Base-by-base conservation (phyloP, 2,797 vertebrate genomes). In the Amblyopsis hoosieri region DNA sequence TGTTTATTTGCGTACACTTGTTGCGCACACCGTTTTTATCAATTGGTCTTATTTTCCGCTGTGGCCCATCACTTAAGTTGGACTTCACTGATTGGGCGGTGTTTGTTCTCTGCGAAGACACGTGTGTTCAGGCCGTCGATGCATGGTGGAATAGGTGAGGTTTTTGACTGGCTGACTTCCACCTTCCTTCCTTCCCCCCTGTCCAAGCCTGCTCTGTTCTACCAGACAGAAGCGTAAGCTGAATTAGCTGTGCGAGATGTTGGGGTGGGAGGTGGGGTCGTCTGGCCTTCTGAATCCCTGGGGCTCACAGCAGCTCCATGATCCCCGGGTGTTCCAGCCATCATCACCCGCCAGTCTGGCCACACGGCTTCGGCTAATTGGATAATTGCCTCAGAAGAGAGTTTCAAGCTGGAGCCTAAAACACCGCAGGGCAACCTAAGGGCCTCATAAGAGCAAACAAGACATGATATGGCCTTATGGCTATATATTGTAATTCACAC, bases 371-470 rank as follows among this genome's bases (percentile, higher is more conserved):
- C 62, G 62, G 62, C 84, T 88, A 89, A 92, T 88, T 86, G 84
- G 84, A 89, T 92, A 90, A 92, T 91, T 91, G 74, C 64, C 51
- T 83, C 69, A 66, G 79, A 78, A 48, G 67, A 83, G 75, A 79
- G 73, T 88, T 86, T 62, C 52, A 69, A 69, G 62, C 83, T 68
- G 57, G 62, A 79, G 64, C 72, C 68, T 57, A 14, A 70, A 72
- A 67, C 69, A 75, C 74, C 50, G 56, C 14, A 2, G 60, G 80
- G 65, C 62, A 73, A 57, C 60, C 62, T 56, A 56, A 77, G 73
- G 70, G 68, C 79, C 72, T 69, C 33, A 17, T 71, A 60, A 57
- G 71, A 4, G 66, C 60, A 61, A 78, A 83, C 67, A 56, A 65
- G 69, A 69, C 71, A 70, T 4, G 52, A 66, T 80, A 11, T 58